Conservation (phyloP, 2,113 vertebrate species). For the Hiodon alosoides region DNA sequence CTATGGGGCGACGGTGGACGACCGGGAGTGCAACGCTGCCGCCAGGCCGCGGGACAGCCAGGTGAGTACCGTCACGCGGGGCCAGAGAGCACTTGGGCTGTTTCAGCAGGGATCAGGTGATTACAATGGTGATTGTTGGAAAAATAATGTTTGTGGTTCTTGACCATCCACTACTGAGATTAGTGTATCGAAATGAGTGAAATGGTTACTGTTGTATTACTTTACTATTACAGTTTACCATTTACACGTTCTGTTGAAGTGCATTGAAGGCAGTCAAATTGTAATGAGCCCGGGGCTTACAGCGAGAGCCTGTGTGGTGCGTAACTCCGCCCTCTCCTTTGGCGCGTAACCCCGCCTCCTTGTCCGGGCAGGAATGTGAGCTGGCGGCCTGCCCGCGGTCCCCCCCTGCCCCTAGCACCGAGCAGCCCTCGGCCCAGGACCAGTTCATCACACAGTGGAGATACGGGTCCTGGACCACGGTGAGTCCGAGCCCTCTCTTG, state of each 20-base stretch:
- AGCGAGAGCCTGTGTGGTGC: not conserved
- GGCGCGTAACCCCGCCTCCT: not conserved
- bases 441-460: conserved; percentile 78
- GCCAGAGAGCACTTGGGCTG: not conserved
- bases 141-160: not conserved
- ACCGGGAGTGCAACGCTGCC: conserved; percentile 73
- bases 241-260: conserved; percentile 1
- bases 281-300: not conserved
- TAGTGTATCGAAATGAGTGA: too few relatives aligned
- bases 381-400: conserved; percentile 65
- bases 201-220: not conserved
- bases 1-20: conserved; percentile 61
- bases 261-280: too few relatives aligned
- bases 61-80: conserved; percentile 47
- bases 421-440: conserved; percentile 56
- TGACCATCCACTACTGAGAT: too few relatives aligned
- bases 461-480: conserved; percentile 91
- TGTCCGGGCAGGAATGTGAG: conserved; percentile 72
- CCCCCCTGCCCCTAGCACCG: conserved; percentile 60
- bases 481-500: conserved; percentile 51
- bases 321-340: conserved; percentile 3
- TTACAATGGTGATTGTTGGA: not conserved
- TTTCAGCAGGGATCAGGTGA: not conserved
- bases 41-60: conserved; percentile 78
- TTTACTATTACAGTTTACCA: not conserved